These are phyloP conservation scores for Muntiacus reevesi DNA, from an alignment of 2,113 vertebrate species.

Conservation along the genomic window DNA sequence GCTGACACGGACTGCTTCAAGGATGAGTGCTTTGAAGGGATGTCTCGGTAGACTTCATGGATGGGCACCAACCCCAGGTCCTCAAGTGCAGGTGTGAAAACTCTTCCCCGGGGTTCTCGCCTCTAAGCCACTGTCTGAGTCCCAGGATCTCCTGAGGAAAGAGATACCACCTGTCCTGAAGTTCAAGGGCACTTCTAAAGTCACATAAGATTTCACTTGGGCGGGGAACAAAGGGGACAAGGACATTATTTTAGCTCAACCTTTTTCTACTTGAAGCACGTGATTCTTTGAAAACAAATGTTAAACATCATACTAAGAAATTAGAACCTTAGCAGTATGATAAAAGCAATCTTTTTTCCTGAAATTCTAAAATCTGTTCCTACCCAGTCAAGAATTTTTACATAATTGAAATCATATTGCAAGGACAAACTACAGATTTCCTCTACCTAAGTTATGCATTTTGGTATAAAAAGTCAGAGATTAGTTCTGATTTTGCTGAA, in stretches of 20 bases:
- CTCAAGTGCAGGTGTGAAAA: neutral
- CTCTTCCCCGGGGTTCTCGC: neutral
- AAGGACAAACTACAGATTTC: too few species aligned
- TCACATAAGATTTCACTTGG: neutral
- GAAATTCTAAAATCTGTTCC: neutral
- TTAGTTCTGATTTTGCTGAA: neutral
- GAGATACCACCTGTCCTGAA: constrained; percentile 26
- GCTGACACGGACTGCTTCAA: neutral
- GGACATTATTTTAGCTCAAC: neutral
- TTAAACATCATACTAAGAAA: neutral
- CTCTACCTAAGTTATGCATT: neutral
- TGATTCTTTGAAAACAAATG: neutral
- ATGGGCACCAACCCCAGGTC: neutral
- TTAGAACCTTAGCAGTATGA: neutral
- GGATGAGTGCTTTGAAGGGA: neutral
- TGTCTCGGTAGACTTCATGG: neutral
- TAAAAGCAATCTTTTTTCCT: neutral
- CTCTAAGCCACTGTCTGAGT: neutral
- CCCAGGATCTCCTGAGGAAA: neutral
- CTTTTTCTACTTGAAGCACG: neutral
- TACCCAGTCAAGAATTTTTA: too few species aligned
- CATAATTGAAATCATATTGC: neutral
- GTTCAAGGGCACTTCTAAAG: neutral
- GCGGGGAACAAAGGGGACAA: neutral
- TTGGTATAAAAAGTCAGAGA: neutral